Conservation (phyloP, 2,797 vertebrate genomes). For the Sebastes vulpes region DNA sequence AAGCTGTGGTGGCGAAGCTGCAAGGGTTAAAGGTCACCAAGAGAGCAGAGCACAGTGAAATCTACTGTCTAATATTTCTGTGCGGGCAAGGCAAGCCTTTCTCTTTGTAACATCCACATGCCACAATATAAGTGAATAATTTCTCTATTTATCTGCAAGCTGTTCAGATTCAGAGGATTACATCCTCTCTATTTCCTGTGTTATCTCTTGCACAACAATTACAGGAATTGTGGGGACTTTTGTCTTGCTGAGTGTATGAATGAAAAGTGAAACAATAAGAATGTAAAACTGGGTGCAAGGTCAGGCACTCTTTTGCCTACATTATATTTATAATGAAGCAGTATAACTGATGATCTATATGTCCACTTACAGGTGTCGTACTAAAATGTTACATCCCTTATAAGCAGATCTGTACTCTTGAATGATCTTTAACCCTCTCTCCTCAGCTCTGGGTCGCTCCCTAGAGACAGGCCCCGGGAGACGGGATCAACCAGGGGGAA, state of each 20-base stretch:
- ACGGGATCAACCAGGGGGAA: constrained; percentile 37
- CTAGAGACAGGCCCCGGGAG: constrained; percentile 13
- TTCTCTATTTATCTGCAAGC: constrained; percentile 52
- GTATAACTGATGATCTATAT: not conserved
- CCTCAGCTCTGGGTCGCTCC: not conserved
- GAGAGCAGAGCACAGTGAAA: not conserved
- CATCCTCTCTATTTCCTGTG: constrained; percentile 60
- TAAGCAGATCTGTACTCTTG: not conserved
- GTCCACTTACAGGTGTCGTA: not conserved
- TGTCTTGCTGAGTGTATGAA: constrained; percentile 49
- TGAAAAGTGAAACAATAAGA: constrained; percentile 63
- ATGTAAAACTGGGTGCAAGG: constrained; percentile 17
- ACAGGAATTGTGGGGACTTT: constrained; percentile 68
- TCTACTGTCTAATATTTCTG: constrained; percentile 1
- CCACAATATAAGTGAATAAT: constrained; percentile 14
- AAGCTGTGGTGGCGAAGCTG: constrained; percentile 24
- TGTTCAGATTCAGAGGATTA: constrained; percentile 58
- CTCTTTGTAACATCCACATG: constrained; percentile 1
- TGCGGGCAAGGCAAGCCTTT: not conserved
- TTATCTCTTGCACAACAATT: constrained; percentile 78
- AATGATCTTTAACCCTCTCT: constrained; percentile 25
- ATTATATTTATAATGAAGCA: not conserved
- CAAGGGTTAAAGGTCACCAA: constrained; percentile 15
- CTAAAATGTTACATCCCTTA: not conserved
- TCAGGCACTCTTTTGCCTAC: not conserved